A percentile compares a stretch with the other conserved stretches of the same genome.
Conservation (phyloP, 2,113 vertebrate genomes). For the Oncorhynchus masou region DNA sequence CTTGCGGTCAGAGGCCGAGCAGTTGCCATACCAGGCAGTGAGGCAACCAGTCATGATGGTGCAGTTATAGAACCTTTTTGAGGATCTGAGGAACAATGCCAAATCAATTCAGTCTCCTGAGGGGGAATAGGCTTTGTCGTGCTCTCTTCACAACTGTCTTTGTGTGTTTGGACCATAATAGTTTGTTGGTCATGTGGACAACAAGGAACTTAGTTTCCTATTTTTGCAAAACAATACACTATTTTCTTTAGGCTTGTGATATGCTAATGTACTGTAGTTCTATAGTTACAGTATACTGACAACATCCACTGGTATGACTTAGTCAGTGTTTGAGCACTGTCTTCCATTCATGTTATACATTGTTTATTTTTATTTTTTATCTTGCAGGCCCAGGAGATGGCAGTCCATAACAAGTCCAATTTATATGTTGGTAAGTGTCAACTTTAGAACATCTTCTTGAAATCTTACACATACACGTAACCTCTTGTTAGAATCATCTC, state of each 20-base stretch:
- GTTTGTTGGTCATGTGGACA: no score
- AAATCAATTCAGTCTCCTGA: no score
- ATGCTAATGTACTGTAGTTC: neutral
- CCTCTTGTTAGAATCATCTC: no score
- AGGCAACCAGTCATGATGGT: no score
- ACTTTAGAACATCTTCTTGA: neutral
- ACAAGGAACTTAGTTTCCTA: neutral
- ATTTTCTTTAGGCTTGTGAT: neutral
- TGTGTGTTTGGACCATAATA: no score
- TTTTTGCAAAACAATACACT: neutral
- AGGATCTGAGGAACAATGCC: no score
- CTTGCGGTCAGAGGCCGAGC: no score
- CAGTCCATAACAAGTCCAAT: slow-evolving; percentile 91
- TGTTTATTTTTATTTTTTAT: slow-evolving; percentile 82
- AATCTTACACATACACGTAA: neutral
- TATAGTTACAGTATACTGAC: neutral
- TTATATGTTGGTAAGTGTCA: slow-evolving; percentile 84
- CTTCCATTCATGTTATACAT: neutral
- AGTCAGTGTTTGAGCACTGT: neutral
- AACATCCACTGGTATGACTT: neutral
- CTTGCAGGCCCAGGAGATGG: slow-evolving; percentile 95
- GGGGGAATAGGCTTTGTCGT: no score
- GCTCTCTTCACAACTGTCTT: no score
- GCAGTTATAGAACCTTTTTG: no score
- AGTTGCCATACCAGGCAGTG: no score